A percentile compares a stretch with the other conserved stretches of the same genome.
These are phyloP conservation scores for Stigmatopora nigra DNA, from an alignment of 2,113 vertebrate species.

Conservation along the genomic window DNA sequence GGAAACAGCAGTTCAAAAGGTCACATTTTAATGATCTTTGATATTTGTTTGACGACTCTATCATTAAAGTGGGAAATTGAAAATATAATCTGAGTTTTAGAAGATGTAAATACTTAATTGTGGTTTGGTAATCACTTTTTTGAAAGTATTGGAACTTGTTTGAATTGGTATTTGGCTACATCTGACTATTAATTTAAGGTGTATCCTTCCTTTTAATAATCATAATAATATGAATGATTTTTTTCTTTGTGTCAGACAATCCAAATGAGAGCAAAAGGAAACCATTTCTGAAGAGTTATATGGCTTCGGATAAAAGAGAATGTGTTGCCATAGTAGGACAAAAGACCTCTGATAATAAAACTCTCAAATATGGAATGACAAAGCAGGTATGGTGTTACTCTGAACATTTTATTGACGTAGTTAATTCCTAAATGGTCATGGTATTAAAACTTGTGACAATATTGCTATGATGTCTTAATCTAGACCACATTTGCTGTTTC, in stretches of 20 bases:
- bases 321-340: constrained; percentile 23
- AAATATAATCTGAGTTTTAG: no score
- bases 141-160: no score
- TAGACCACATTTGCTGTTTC: no score
- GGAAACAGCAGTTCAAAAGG: constrained; percentile 59
- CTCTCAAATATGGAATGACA: constrained; percentile 13
- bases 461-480: no score
- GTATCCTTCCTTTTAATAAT: no score
- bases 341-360: constrained; percentile 35
- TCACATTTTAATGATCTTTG: no score
- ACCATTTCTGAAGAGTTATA: constrained; percentile 67
- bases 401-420: not conserved
- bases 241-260: constrained; percentile 46
- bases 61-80: no score
- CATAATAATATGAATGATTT: not conserved
- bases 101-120: no score
- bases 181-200: no score
- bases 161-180: no score
- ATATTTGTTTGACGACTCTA: no score
- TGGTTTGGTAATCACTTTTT: no score
- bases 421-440: not conserved
- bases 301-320: constrained; percentile 52
- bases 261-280: constrained; percentile 62
- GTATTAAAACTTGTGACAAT: not conserved
- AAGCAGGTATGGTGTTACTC: constrained; percentile 35